Evolutionary conservation across 2,888 invertebrate genomes (phyloP).

Genomic region (Hetaerina titia): DNA sequence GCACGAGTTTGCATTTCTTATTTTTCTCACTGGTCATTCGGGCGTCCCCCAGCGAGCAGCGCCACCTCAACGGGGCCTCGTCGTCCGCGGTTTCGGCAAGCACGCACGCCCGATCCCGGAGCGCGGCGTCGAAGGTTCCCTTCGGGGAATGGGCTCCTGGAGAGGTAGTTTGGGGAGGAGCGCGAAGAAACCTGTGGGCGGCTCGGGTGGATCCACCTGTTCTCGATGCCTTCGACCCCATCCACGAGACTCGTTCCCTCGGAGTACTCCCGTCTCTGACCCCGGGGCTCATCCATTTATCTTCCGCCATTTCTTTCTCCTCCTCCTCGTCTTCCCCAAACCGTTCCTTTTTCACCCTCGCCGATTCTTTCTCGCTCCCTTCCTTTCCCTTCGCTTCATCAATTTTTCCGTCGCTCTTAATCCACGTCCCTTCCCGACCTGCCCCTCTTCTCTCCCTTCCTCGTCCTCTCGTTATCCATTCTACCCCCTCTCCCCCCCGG

Average conservation of each 20-base stretch:
- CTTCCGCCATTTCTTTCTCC: not conserved
- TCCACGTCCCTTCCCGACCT: conserved; percentile 7
- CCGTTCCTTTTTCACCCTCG: conserved; percentile 23
- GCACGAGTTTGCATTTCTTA: not conserved
- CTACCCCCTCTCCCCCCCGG: not conserved
- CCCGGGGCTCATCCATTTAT: not conserved
- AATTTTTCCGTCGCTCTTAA: conserved; percentile 31
- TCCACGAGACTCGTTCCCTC: not conserved
- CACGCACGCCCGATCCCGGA: too few relatives aligned
- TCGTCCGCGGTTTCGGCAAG: too few relatives aligned
- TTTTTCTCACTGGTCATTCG: not conserved
- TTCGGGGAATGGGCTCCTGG: not conserved
- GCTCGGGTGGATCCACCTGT: not conserved
- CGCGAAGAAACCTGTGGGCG: not conserved
- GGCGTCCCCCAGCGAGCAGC: not conserved
- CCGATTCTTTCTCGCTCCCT: not conserved
- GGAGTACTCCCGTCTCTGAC: not conserved
- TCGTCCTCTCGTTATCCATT: conserved; percentile 35
- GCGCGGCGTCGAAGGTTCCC: not conserved
- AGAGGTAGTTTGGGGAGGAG: not conserved
- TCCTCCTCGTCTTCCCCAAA: not conserved
- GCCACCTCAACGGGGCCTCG: too few relatives aligned
- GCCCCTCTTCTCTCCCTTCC: not conserved
- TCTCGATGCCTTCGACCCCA: not conserved
- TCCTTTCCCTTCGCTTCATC: not conserved